Evolutionary conservation across 2,113 vertebrate species (phyloP).

Genomic region (human): DNA sequence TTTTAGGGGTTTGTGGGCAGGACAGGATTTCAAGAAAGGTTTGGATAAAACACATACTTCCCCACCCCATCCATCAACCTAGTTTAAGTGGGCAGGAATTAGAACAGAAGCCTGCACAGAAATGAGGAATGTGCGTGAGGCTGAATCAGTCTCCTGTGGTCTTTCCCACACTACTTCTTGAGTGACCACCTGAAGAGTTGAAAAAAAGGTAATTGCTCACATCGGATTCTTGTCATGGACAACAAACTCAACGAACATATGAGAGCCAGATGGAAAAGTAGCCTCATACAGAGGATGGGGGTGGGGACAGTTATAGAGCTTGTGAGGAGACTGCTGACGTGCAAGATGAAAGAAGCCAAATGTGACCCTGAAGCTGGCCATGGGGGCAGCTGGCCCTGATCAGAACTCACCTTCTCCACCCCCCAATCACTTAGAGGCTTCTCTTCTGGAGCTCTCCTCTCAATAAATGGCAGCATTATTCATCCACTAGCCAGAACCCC

Average conservation of each 20-base stretch:
- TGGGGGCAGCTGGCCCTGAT: background rate
- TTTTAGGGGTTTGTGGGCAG: background rate
- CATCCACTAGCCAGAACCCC: background rate
- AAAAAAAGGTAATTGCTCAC: background rate
- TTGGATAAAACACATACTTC: background rate
- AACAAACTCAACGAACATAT: background rate
- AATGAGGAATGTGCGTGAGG: fast-evolving
- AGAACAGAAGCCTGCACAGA: background rate
- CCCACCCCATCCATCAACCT: background rate
- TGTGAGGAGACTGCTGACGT: too few relatives aligned
- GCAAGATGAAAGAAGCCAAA: too few relatives aligned
- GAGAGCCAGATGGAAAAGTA: background rate
- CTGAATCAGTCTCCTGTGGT: background rate
- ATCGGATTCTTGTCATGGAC: background rate
- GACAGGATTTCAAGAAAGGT: background rate
- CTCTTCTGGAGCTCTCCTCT: background rate
- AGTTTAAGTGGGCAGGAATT: background rate
- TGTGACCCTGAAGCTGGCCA: too few relatives aligned
- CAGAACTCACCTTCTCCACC: background rate
- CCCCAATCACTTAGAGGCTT: background rate
- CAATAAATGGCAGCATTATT: background rate
- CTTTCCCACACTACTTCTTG: background rate
- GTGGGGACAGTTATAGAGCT: fast-evolving
- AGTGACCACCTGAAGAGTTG: background rate
- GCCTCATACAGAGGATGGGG: fast-evolving